phyloP scores from a whole-genome alignment of 2,113 vertebrate species.

The Chaetura pelagica region DNA sequence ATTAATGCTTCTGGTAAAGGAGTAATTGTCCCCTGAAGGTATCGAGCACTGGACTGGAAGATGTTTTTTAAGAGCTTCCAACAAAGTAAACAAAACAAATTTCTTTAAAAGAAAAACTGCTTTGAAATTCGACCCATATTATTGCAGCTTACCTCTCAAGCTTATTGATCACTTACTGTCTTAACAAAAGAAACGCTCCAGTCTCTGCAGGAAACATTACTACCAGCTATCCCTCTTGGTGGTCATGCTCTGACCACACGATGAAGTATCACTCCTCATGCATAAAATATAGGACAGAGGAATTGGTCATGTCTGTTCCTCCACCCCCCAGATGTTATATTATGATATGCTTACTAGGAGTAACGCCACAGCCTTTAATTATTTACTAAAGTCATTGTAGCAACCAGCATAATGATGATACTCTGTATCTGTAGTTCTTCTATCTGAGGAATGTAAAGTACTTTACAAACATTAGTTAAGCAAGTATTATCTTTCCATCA shows the following conservation, averaged over 20 bases:
- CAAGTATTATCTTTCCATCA: constrained; percentile 41
- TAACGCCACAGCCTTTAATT: constrained; percentile 23
- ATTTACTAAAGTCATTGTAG: constrained; percentile 1
- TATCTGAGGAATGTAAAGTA: constrained; percentile 39
- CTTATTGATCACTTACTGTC: neutral
- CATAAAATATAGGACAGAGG: neutral
- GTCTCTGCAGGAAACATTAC: neutral
- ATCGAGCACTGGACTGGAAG: neutral
- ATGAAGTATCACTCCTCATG: neutral
- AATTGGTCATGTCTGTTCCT: neutral
- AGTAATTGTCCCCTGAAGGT: constrained; percentile 38
- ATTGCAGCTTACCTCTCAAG: neutral
- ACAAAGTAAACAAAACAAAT: constrained; percentile 28
- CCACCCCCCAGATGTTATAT: neutral
- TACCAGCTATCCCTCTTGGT: neutral
- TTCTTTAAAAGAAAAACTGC: neutral
- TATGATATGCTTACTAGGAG: neutral
- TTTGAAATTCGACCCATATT: neutral
- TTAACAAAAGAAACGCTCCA: neutral
- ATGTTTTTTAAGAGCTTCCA: neutral
- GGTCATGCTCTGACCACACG: neutral
- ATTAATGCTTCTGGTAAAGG: constrained; percentile 21
- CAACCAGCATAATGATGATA: neutral
- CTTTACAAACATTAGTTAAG: constrained; percentile 11
- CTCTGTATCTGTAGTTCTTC: neutral